Conservation (phyloP, 2,113 vertebrate species). For the Elgaria multicarinata region DNA sequence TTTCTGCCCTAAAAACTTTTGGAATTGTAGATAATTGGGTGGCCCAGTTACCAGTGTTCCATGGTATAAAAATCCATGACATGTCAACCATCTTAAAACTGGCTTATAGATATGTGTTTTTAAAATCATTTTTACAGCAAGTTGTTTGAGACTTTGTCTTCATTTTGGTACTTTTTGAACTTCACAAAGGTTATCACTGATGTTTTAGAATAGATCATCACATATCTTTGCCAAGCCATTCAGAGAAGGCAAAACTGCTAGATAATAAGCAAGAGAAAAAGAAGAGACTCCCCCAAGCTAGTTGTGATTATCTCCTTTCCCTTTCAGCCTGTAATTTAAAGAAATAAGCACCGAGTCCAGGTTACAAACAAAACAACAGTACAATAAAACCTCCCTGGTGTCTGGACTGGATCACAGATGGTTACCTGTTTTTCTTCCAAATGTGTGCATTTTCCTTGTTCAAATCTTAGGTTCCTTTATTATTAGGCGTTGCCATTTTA, state of each 20-base stretch:
- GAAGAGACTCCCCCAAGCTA: neutral
- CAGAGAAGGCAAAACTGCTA: neutral
- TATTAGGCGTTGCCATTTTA: constrained; percentile 47
- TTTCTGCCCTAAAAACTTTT: neutral
- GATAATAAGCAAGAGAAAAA: neutral
- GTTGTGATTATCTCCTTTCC: constrained; percentile 25
- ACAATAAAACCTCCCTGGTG: neutral
- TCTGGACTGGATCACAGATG: constrained; percentile 42
- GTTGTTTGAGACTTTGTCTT: neutral
- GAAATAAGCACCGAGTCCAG: constrained; percentile 36
- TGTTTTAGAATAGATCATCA: neutral
- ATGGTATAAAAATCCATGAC: neutral
- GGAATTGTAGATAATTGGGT: neutral
- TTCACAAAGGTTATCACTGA: neutral
- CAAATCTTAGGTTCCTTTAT: constrained; percentile 46
- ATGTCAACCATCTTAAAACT: neutral
- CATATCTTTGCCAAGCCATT: constrained; percentile 7
- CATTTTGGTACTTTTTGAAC: neutral
- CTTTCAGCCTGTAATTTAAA: constrained; percentile 45
- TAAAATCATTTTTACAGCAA: neutral
- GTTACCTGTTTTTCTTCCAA: constrained; percentile 51
- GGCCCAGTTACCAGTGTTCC: neutral
- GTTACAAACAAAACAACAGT: constrained; percentile 44
- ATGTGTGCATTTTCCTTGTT: constrained; percentile 50
- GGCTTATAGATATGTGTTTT: neutral